Evolutionary conservation across 2,797 vertebrate species (phyloP).

Genomic region (Ambastaia sidthimunki): DNA sequence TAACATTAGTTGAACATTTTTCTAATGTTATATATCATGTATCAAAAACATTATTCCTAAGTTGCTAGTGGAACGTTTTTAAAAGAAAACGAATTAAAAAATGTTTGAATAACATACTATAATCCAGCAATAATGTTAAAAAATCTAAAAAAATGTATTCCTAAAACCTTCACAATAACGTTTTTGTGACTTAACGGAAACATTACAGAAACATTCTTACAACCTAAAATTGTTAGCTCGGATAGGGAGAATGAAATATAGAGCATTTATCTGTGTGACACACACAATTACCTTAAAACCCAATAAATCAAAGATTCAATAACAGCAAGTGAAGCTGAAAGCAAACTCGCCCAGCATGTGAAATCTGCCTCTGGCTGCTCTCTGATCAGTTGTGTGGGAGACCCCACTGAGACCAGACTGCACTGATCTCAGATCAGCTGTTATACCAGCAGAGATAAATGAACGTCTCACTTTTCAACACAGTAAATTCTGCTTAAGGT

Average conservation of each 20-base stretch:
- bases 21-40: too few species aligned
- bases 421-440: constrained; percentile 37
- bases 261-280: not conserved
- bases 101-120: too few species aligned
- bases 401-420: constrained; percentile 20
- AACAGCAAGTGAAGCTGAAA: constrained; percentile 11
- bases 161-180: too few species aligned
- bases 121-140: too few species aligned
- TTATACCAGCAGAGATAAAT: constrained; percentile 24
- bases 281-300: not conserved
- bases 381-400: constrained; percentile 44
- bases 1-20: too few species aligned
- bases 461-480: constrained; percentile 13
- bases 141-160: too few species aligned
- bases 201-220: too few species aligned
- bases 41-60: too few species aligned
- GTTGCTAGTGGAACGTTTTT: too few species aligned
- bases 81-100: too few species aligned
- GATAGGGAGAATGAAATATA: not conserved
- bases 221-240: too few species aligned
- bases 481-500: constrained; percentile 12
- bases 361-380: constrained; percentile 35
- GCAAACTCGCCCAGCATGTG: constrained; percentile 13
- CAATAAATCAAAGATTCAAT: not conserved
- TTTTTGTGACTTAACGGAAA: too few species aligned